Base-by-base conservation (phyloP, 1,140 invertebrate species). In the Capitella teleta region DNA sequence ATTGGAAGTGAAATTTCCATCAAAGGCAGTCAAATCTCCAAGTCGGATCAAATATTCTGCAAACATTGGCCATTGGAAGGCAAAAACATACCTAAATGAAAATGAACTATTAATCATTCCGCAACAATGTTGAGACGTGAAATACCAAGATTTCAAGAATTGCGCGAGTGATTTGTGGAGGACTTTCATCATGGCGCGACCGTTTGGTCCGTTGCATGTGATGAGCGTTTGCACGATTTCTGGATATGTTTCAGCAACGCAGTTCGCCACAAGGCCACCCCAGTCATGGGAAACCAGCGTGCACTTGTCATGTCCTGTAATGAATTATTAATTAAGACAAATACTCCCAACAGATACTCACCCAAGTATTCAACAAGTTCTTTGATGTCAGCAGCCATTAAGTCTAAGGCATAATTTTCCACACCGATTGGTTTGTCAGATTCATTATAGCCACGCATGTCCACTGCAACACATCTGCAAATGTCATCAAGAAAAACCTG, bases 381-480 rank as follows among this genome's bases (percentile, higher is more conserved):
- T 47, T 75, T 74, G 1, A 87, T 60, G 71, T 90, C 86, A 30
- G 79, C 73, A 5, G 81, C 67, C 16, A 89, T 62, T 36, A 74
- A 70, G 26, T 78, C 68, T 18, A 82, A 70, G 42, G 66, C 70
- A 60, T 90, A 90, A 36, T 74, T 74, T 25, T 69, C 63, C 26
- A 77, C 68, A 30, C 75, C 78, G 18, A 60, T 58, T n/a, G 86
- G 86, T 66, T 87, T 87, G 54, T 86, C 84, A 1, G 84, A 85
- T 57, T 86, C 81, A 2, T 82, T 83, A 63, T 86, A 90, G 23
- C 86, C 86, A 68, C 86, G 81, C 55, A 85, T 66, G 71, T 87
- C 85, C 42, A 88, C 63, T 16, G 85, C 83, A 8, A 87, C 75
- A 18, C 85, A 80, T 55, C 82, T 84, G 59, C 18, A 41, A 41